Conservation (phyloP, 2,888 invertebrate genomes). For the Scaptomyza cyrtandrae region DNA sequence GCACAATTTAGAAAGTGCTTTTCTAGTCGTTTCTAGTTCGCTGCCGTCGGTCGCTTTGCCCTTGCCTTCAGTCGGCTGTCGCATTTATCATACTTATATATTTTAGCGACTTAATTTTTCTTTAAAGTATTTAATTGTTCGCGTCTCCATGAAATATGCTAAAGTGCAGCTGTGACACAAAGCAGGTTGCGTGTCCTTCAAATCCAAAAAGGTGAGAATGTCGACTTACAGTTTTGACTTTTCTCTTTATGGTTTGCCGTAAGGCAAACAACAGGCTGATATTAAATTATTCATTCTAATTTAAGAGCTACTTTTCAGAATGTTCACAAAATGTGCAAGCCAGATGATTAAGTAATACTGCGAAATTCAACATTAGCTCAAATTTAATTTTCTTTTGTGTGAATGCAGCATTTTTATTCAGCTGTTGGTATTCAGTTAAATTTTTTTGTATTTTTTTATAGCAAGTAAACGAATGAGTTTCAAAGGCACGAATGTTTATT, state of each 20-base stretch:
- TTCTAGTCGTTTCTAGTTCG: neutral
- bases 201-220: neutral
- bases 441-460: neutral
- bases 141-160: conserved; percentile 33
- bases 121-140: conserved; percentile 53
- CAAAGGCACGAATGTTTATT: neutral
- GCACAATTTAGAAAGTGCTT: conserved; percentile 9
- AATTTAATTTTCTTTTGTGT: conserved; percentile 5
- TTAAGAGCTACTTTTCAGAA: neutral
- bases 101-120: conserved; percentile 17
- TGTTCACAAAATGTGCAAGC: neutral
- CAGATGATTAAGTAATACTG: neutral
- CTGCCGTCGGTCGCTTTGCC: neutral
- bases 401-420: neutral
- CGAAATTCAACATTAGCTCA: neutral
- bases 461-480: neutral
- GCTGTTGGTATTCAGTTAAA: neutral
- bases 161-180: conserved; percentile 2
- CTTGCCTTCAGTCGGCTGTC: conserved; percentile 10
- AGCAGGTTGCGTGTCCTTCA: neutral
- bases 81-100: conserved; percentile 34
- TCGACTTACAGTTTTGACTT: neutral
- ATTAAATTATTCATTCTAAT: neutral
- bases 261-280: neutral
- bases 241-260: too few relatives aligned